These are phyloP conservation scores for Merops nubicus DNA, from an alignment of 2,113 vertebrate species.

Conservation along the genomic window DNA sequence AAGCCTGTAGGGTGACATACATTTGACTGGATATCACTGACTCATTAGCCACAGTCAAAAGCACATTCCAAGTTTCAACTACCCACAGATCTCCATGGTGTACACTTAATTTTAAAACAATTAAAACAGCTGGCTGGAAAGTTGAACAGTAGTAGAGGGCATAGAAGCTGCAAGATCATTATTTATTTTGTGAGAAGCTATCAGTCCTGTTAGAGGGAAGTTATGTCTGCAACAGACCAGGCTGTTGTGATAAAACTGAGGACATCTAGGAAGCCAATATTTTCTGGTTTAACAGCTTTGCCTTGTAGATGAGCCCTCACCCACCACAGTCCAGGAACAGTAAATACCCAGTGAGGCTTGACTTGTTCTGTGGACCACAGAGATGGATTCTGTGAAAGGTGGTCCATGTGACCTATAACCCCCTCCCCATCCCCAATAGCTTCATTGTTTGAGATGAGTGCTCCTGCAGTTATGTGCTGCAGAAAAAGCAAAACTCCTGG, in stretches of 20 bases:
- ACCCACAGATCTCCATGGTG: constrained; percentile 21
- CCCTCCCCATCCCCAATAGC: not conserved
- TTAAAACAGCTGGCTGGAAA: constrained; percentile 58
- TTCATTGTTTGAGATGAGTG: accelerated
- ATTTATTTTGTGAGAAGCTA: constrained; percentile 2
- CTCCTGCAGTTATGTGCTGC: not conserved
- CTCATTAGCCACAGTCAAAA: constrained; percentile 27
- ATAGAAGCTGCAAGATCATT: not conserved
- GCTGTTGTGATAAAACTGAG: not conserved
- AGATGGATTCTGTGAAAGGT: not conserved
- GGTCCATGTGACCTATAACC: not conserved
- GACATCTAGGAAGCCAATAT: not conserved
- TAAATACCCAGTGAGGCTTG: accelerated
- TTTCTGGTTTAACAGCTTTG: not conserved
- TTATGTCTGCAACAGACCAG: not conserved
- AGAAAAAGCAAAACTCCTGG: not conserved
- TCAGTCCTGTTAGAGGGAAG: not conserved
- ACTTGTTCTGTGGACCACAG: not conserved
- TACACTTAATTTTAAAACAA: constrained; percentile 46
- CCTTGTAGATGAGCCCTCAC: not conserved
- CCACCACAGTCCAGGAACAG: not conserved
- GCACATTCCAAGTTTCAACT: not conserved
- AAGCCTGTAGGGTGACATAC: not conserved
- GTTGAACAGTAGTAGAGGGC: constrained; percentile 17
- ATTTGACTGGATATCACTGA: not conserved